Evolutionary conservation across 2,888 invertebrate species (phyloP).

Genomic region (Melieria crassipennis): DNA sequence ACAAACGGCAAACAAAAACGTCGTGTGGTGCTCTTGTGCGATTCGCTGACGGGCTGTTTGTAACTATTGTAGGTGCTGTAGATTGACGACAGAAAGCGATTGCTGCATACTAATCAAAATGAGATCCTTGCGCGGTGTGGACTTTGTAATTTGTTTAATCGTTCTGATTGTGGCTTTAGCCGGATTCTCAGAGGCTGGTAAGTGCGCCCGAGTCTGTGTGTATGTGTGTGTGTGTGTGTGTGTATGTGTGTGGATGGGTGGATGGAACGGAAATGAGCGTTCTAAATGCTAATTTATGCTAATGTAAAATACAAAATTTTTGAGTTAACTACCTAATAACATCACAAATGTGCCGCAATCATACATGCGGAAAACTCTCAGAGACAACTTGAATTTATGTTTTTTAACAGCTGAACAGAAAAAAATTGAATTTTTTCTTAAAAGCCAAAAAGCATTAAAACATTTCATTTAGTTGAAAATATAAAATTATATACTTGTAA

Average conservation of each 20-base stretch:
- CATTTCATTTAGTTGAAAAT: too few relatives aligned
- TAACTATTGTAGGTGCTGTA: not conserved
- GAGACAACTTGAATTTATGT: too few relatives aligned
- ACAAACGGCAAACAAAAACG: slow-evolving; percentile 7
- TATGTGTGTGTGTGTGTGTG: not conserved
- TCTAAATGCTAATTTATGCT: too few relatives aligned
- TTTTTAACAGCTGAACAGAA: too few relatives aligned
- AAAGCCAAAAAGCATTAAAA: too few relatives aligned
- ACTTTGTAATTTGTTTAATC: slow-evolving; percentile 49
- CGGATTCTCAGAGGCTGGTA: slow-evolving; percentile 56
- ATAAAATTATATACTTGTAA: too few relatives aligned
- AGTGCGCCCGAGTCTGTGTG: slow-evolving; percentile 42
- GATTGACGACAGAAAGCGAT: slow-evolving; percentile 15
- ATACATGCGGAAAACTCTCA: too few relatives aligned
- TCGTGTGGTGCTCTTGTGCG: slow-evolving; percentile 3
- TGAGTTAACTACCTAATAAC: too few relatives aligned
- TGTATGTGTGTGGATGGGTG: not conserved
- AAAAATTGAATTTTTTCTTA: too few relatives aligned
- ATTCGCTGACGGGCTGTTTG: slow-evolving; percentile 26
- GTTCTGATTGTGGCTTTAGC: slow-evolving; percentile 48
- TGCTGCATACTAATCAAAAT: slow-evolving; percentile 43
- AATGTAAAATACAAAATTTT: too few relatives aligned
- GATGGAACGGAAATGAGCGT: not conserved
- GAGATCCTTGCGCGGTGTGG: slow-evolving; percentile 53
- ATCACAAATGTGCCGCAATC: too few relatives aligned